These are phyloP conservation scores for Ophthalmolycus amberensis DNA, from an alignment of 2,113 vertebrate species.

Conservation along the genomic window DNA sequence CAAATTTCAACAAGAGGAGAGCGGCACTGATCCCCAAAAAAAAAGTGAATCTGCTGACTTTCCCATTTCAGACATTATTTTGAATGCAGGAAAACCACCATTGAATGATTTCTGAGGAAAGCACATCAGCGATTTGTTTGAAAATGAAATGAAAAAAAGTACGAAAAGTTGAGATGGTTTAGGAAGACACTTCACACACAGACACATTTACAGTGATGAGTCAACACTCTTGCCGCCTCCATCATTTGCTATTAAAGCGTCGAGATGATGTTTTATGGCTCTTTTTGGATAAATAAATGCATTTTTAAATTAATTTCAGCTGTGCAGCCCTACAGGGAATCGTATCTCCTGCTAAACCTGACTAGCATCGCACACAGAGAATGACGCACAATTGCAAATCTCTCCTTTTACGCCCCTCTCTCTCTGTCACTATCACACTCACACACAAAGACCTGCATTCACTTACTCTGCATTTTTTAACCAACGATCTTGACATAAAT, in stretches of 20 bases:
- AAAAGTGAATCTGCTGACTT: slow-evolving; percentile 47
- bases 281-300: slow-evolving; percentile 50
- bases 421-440: slow-evolving; percentile 20
- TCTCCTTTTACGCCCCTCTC: not conserved
- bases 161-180: slow-evolving; percentile 16
- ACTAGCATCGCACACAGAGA: slow-evolving; percentile 31
- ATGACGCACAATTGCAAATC: slow-evolving; percentile 16
- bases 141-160: slow-evolving; percentile 7
- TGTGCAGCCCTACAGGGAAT: slow-evolving; percentile 35
- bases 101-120: slow-evolving; percentile 28
- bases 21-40: slow-evolving; percentile 10
- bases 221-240: slow-evolving; percentile 28
- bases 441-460: slow-evolving; percentile 37
- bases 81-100: slow-evolving; percentile 37
- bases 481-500: slow-evolving; percentile 63
- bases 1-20: slow-evolving; percentile 35
- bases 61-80: slow-evolving; percentile 35
- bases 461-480: slow-evolving; percentile 58
- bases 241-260: slow-evolving; percentile 25
- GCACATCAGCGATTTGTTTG: slow-evolving; percentile 6
- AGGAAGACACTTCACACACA: slow-evolving; percentile 4
- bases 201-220: slow-evolving; percentile 21
- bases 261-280: slow-evolving; percentile 34
- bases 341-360: slow-evolving; percentile 27
- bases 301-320: slow-evolving; percentile 35